Evolutionary conservation across 2,888 invertebrate genomes (phyloP).

Genomic region (Leptogaster cylindrica): DNA sequence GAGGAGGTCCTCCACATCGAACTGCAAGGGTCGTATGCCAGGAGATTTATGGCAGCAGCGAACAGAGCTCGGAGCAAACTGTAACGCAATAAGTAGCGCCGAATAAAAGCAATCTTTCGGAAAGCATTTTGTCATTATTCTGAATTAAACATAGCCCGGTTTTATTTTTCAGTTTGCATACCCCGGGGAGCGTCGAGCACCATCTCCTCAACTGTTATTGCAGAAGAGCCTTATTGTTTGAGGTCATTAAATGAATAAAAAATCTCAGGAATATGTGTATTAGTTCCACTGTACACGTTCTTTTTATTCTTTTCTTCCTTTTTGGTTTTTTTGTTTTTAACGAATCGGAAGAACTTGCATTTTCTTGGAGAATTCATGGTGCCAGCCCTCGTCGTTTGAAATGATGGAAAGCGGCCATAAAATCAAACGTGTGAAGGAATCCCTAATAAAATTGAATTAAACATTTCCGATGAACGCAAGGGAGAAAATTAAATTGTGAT

Average conservation of each 20-base stretch:
- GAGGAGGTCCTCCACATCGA: not conserved
- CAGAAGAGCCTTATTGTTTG: slow-evolving; percentile 44
- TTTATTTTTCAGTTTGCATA: slow-evolving; percentile 45
- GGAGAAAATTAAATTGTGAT: slow-evolving; percentile 44
- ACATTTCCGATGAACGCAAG: slow-evolving; percentile 45
- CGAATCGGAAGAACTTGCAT: not conserved
- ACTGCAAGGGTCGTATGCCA: not conserved
- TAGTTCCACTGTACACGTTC: slow-evolving; percentile 27
- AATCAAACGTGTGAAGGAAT: slow-evolving; percentile 43
- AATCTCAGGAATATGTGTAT: slow-evolving; percentile 43
- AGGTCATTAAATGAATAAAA: slow-evolving; percentile 48
- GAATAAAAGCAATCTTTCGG: slow-evolving; percentile 48
- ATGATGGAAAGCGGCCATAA: slow-evolving; percentile 47
- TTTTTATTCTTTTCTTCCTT: too few species aligned
- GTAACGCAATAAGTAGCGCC: slow-evolving; percentile 40
- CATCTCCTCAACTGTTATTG: slow-evolving; percentile 42
- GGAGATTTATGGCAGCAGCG: slow-evolving; percentile 6
- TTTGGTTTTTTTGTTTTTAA: too few species aligned
- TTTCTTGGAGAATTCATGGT: slow-evolving; percentile 6
- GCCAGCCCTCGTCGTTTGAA: slow-evolving; percentile 39
- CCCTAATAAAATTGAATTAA: slow-evolving; percentile 46
- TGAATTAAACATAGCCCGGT: slow-evolving; percentile 46
- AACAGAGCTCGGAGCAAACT: slow-evolving; percentile 23
- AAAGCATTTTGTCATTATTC: slow-evolving; percentile 49
- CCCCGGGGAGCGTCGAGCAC: slow-evolving; percentile 12